These are phyloP conservation scores for Neomorphus geoffroyi DNA, from an alignment of 2,797 vertebrate genomes.

Conservation along the genomic window DNA sequence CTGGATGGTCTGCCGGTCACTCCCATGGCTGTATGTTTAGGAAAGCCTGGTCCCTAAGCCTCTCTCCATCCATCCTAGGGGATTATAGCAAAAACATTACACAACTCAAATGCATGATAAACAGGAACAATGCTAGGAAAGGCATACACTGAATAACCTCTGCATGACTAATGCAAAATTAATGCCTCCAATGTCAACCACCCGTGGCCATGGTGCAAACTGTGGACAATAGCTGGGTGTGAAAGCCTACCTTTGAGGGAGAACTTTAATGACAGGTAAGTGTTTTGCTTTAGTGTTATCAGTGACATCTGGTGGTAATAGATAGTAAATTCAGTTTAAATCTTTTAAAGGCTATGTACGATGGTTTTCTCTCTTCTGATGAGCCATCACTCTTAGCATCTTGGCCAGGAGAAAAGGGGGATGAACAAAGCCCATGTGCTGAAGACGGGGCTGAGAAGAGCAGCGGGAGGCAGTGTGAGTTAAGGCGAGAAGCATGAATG, in stretches of 20 bases:
- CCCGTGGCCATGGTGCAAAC: not conserved
- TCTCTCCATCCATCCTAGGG: not conserved
- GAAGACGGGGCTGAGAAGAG: not conserved
- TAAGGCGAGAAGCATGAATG: not conserved
- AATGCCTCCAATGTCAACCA: not conserved
- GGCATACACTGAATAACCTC: not conserved
- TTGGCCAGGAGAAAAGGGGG: not conserved
- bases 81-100: not conserved
- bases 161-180: not conserved
- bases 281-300: not conserved
- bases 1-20: not conserved
- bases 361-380: not conserved
- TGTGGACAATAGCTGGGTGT: not conserved
- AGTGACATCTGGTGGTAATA: slow-evolving; percentile 72
- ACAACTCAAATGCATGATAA: not conserved
- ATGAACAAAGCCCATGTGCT: not conserved
- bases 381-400: not conserved
- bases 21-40: not conserved
- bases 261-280: not conserved
- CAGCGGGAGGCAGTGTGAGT: not conserved
- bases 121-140: not conserved
- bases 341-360: no score
- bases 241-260: not conserved
- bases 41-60: not conserved
- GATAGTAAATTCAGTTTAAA: not conserved